Base-by-base conservation (phyloP, 2,113 vertebrate genomes). In the Halichoerus grypus region DNA sequence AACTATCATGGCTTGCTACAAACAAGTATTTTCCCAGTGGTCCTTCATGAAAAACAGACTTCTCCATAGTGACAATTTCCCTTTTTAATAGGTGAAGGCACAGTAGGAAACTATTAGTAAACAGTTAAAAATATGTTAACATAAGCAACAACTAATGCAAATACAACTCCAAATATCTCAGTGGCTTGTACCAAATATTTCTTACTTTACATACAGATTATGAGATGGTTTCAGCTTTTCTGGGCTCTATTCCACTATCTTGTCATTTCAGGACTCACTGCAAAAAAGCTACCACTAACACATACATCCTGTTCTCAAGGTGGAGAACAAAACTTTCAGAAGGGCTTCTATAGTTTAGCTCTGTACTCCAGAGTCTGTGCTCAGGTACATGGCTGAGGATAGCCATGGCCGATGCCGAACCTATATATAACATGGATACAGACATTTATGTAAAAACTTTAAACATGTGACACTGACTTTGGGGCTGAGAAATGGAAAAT, bases 181-280 rank as follows among this genome's bases (percentile, higher is more conserved):
- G 21, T 63, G 28, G 4, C 51, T 90, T 88, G 2, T n/a, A 91
- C 77, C 31, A 93, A 94, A 24, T 71, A 92, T 55, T 94, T 93
- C 67, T 93, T 61, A 55, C 11, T 91, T 67, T 59, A 76, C 33
- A 55, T 21, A 53, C 74, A 5, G n/a, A 65, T 31, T 79, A 15
- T 42, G 39, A 90, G 69, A 46, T 79, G 63, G 42, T 72, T 95
- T 80, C 55, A 84, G 79, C 72, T 93, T 36, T 93, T 92, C 59
- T 33, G 55, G 84, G 53, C 61, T 95, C 51, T 77, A 76, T 31
- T 57, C 33, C 57, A 71, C 42, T 53, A 8, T 21, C 36, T 16
- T 85, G 15, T 28, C 72, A 93, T 85, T 74, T 89, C 21, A 93
- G 55, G 28, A 80, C 55, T 53, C 53, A 72, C 3, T 46, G 31